These are phyloP conservation scores for Momotus momota DNA, from an alignment of 2,797 vertebrate genomes.

Conservation along the genomic window DNA sequence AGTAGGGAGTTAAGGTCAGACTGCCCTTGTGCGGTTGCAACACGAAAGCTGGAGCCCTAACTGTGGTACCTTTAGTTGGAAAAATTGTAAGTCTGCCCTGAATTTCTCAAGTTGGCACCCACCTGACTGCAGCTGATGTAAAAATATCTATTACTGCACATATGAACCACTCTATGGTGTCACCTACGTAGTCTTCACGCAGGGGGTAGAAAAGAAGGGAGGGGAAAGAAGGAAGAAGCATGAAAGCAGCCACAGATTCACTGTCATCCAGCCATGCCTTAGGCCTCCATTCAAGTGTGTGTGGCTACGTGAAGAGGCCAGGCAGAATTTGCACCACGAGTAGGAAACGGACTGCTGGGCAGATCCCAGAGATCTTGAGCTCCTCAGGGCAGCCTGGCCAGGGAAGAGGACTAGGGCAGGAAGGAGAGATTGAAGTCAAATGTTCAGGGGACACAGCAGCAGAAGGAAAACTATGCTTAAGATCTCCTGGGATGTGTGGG, in stretches of 20 bases:
- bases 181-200: not conserved
- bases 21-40: not conserved
- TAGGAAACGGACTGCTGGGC: not conserved
- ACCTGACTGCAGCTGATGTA: not conserved
- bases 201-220: not conserved
- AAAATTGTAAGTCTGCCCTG: not conserved
- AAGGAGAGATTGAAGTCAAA: not conserved
- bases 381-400: not conserved
- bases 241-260: not conserved
- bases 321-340: not conserved
- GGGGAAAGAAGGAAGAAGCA: not conserved
- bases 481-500: not conserved
- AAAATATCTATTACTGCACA: not conserved
- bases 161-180: not conserved
- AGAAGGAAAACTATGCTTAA: not conserved
- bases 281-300: not conserved
- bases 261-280: not conserved
- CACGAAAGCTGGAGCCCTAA: not conserved
- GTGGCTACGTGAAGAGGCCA: accelerated
- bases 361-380: not conserved
- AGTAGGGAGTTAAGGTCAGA: not conserved
- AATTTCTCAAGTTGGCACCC: not conserved
- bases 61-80: not conserved
- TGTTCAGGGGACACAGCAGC: not conserved
- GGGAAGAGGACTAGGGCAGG: too few relatives aligned